A percentile compares a stretch with the other conserved stretches of the same genome.
Evolutionary conservation across 2,113 vertebrate species (phyloP).

Genomic region (Ptychochromis oligacanthus): DNA sequence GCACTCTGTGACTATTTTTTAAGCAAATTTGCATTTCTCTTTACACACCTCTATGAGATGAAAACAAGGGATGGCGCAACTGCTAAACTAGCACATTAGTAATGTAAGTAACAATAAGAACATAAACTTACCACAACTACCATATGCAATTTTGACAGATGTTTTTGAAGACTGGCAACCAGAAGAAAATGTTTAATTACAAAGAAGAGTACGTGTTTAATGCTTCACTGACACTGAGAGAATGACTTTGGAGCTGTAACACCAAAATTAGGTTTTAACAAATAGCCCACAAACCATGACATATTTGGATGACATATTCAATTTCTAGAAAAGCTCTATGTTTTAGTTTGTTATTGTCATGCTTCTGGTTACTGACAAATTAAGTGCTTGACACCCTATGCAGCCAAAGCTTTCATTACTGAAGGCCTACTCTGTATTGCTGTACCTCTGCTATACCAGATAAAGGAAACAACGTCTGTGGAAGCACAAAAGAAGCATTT

Average conservation of each 20-base stretch:
- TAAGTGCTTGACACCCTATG: too few relatives aligned
- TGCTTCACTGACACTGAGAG: not conserved
- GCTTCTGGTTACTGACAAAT: not conserved
- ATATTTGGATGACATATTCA: not conserved
- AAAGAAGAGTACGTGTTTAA: not conserved
- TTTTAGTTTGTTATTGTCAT: not conserved
- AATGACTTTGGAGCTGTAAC: not conserved
- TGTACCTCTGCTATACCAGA: too few relatives aligned
- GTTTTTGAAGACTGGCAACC: not conserved
- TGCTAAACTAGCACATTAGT: not conserved
- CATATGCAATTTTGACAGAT: not conserved
- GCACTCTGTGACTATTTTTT: constrained; percentile 7
- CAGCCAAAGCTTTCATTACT: not conserved
- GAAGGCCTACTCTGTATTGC: not conserved
- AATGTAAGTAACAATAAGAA: not conserved
- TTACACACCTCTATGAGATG: constrained; percentile 31
- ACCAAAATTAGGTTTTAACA: not conserved
- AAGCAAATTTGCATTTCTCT: constrained; percentile 16
- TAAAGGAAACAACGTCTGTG: too few relatives aligned
- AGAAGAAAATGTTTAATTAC: not conserved
- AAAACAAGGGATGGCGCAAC: not conserved
- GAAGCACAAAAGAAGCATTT: not conserved
- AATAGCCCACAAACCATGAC: not conserved
- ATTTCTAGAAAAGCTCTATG: not conserved
- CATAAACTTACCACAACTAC: not conserved